Conservation (phyloP, 2,113 vertebrate species). For the Tichodroma muraria region DNA sequence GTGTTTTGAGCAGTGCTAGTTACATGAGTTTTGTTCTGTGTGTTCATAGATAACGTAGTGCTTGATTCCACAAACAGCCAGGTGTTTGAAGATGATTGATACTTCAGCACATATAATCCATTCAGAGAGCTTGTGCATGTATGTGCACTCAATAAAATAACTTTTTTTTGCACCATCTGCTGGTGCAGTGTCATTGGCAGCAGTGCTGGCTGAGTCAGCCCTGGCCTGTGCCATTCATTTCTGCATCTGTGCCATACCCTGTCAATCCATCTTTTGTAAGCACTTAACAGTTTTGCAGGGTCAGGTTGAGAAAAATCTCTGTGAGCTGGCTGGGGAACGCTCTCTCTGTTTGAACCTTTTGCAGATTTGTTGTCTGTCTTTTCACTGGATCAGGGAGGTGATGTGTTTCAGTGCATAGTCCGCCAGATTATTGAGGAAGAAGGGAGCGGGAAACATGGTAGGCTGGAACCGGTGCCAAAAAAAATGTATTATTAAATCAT, state of each 20-base stretch:
- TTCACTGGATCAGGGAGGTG: background rate
- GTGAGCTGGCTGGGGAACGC: background rate
- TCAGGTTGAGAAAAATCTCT: background rate
- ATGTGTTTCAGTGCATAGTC: background rate
- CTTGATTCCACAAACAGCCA: background rate
- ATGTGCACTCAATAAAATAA: background rate
- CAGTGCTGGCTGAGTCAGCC: background rate
- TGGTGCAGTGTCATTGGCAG: background rate
- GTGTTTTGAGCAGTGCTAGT: background rate
- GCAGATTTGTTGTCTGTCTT: background rate
- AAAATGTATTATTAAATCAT: constrained; percentile 39
- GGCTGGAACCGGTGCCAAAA: constrained; percentile 42
- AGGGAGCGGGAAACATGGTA: constrained; percentile 2
- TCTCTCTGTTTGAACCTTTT: background rate
- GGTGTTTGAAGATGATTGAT: background rate
- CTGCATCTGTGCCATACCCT: background rate
- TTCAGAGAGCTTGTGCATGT: background rate
- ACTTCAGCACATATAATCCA: background rate
- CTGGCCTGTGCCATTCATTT: background rate
- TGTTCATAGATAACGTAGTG: background rate
- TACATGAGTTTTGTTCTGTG: background rate
- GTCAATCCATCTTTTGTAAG: background rate
- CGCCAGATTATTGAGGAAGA: background rate
- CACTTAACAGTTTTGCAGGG: background rate
- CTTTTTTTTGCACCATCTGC: background rate